Conservation (phyloP, 2,797 vertebrate genomes). For the Sebastes glaucus region DNA sequence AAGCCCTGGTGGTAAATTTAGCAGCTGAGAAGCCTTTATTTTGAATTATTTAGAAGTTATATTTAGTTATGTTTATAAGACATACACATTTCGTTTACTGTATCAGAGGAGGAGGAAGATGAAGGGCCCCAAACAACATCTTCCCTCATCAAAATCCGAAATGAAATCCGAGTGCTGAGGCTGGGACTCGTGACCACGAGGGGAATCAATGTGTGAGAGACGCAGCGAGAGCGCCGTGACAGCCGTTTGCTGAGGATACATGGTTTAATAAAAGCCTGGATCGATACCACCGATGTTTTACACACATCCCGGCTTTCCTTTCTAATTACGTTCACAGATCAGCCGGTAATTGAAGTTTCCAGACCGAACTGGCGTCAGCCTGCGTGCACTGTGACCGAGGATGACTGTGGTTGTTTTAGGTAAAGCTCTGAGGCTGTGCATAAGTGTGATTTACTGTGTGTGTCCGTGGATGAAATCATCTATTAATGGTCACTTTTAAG, state of each 20-base stretch:
- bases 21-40: neutral
- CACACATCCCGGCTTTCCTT: conserved; percentile 26
- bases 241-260: conserved; percentile 38
- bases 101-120: neutral
- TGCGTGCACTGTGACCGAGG: neutral
- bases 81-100: neutral
- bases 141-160: neutral
- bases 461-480: neutral
- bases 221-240: neutral
- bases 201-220: conserved; percentile 27
- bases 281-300: conserved; percentile 46
- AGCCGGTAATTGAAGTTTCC: conserved; percentile 44
- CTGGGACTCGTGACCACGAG: neutral
- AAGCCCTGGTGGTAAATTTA: neutral
- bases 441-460: neutral
- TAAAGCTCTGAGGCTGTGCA: neutral
- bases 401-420: neutral
- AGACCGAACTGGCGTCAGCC: neutral
- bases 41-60: neutral
- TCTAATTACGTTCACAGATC: conserved; percentile 51
- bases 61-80: neutral
- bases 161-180: conserved; percentile 1
- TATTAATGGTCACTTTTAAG: neutral
- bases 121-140: neutral
- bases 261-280: conserved; percentile 57